Base-by-base conservation (phyloP, 2,113 vertebrate species). In the Bubo bubo region DNA sequence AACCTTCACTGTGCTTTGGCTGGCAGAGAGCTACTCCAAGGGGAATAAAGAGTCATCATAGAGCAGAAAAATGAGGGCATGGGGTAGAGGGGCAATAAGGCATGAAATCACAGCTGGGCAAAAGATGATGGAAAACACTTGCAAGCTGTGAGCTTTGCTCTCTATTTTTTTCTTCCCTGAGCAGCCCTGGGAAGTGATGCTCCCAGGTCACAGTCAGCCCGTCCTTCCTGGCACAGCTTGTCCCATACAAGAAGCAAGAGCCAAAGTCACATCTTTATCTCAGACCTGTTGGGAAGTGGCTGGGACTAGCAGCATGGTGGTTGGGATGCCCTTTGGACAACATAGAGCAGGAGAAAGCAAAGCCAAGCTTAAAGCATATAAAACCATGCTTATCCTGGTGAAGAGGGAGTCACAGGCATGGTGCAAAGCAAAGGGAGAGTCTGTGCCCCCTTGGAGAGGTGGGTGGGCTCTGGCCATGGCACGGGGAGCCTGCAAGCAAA, bases 371-470 rank as follows among this genome's bases (percentile, higher is more conserved):
- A 32, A 43, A 79, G 62, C 14, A 14, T 12, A 10, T 41, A 43
- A 68, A 56, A 1, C 8, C 28, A 7, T 1, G 18, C 41, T 45
- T 49, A 43, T 26, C 50, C 10, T 15, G 26, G 32, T 45, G 66
- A 47, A 59, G 6, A 32, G 27, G 35, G 27, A 70, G 41, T 17
- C 0, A 0, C 19, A 56, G 62, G 41, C 0, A 0, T 0, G 1
- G 35, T 5, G 22, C 21, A 35, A 75, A 70, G 82, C 0, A 2
- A 24, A 67, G 60, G 70, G n/a, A 74, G 45, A 34, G 56, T 11
- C 63, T 1, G 3, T 74, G 63, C 6, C 59, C 66, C 62, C 50
- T 34, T 16, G 88, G 15, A 81, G 86, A 74, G 60, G 20, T 23
- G 28, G 21, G 12, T 39, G 43, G 20, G 53, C 23, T 67, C 58